Percentiles rank a stretch among this genome's conserved stretches.
phyloP scores from a whole-genome alignment of 2,797 vertebrate genomes.

The Petrocephalus schoutedeni region DNA sequence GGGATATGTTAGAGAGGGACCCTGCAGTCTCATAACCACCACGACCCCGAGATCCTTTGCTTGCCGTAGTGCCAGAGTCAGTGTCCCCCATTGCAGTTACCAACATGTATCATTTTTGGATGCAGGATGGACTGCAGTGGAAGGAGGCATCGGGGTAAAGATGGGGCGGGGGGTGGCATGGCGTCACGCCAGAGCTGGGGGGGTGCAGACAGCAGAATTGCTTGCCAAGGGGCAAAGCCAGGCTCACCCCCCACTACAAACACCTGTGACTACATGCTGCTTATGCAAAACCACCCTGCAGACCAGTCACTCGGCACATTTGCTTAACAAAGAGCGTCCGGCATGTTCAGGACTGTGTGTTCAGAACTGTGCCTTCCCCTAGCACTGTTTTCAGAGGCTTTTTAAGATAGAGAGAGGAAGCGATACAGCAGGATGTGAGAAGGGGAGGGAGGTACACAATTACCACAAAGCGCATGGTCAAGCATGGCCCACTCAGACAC shows the following conservation, averaged over 20 bases:
- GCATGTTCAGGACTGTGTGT: neutral
- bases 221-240: neutral
- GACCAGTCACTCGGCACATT: neutral
- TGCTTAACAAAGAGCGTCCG: neutral
- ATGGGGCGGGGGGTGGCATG: neutral
- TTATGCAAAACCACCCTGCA: neutral
- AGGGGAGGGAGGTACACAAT: neutral
- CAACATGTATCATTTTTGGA: neutral
- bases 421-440: neutral
- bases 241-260: neutral
- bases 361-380: neutral
- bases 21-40: neutral
- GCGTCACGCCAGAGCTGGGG: neutral
- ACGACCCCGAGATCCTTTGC: neutral
- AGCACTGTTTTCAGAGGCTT: neutral
- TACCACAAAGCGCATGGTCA: neutral
- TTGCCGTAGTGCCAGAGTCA: neutral
- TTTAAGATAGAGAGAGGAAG: neutral
- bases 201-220: neutral
- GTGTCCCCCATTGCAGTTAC: neutral
- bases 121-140: neutral
- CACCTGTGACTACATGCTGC: neutral
- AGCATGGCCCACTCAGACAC: neutral
- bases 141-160: neutral
- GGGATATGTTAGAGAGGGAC: neutral